Base-by-base conservation (phyloP, 2,888 invertebrate genomes). In the Acholoe squamosa region DNA sequence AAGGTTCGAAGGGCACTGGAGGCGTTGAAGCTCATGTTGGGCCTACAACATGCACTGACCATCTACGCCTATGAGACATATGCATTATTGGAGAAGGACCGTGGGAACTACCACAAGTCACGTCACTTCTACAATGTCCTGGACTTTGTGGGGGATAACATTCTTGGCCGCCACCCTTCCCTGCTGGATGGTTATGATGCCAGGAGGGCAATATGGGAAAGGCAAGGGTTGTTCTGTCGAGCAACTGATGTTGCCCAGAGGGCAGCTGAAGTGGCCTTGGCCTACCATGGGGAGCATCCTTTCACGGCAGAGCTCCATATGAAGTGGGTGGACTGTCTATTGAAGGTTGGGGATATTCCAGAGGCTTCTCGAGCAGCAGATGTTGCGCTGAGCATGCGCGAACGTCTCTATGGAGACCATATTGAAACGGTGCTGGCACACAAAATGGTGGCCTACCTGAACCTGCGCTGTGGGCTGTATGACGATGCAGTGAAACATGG, bases 61-160 rank as follows among this genome's bases (percentile, higher is more conserved):
- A 67, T 92, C 14, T 91, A 90, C 84, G 91, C 92, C 61, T 89
- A 91, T 51, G 92, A 92, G 77, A 89, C 93, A 34, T 92, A 92
- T 77, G 92, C 90, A n/a, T 25, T 76, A 51, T 90, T 92, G 88
- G 61, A 93, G 90, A 90, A 89, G n/a, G 51, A 88, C n/a, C 80
- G 52, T 25, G 91, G 88, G 31, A 80, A 89, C 51, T 91, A 89
- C 86, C 92, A 92, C 89, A 92, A 88, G 76, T 92, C 92, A 16
- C 80, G 92, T 3, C 91, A 92, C 84, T 90, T 89, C 90, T 92
- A 91, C 91, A 92, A 92, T 89, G 34, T 92, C 33, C 90, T 92
- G 16, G 92, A 92, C 89, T 89, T 91, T 22, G 84, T 91, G 19
- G 89, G 89, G 14, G 34, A 52, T 12, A 92, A 92, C 43, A 31